Evolutionary conservation across 2,113 vertebrate genomes (phyloP).

Genomic region (Strix aluco): DNA sequence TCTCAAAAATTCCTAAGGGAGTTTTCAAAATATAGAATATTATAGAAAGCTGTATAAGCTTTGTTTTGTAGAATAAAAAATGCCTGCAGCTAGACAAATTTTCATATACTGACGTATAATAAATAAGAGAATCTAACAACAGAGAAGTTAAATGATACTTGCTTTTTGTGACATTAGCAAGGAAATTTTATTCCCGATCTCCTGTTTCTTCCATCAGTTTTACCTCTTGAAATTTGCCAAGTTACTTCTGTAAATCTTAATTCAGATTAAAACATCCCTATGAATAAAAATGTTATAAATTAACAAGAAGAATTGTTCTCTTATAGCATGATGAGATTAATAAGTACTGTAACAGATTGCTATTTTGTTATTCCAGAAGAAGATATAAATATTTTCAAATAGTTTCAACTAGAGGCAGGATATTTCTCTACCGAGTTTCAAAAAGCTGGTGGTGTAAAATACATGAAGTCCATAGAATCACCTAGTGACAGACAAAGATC

Average conservation of each 20-base stretch:
- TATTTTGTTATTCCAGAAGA: background rate
- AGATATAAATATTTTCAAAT: constrained; percentile 8
- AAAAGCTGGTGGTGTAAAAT: constrained; percentile 6
- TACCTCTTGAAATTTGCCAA: background rate
- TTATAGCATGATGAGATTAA: background rate
- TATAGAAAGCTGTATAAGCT: background rate
- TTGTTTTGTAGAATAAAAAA: background rate
- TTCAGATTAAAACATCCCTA: background rate
- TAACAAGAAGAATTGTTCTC: background rate
- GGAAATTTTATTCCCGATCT: background rate
- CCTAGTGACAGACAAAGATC: background rate
- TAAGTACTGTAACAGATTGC: background rate
- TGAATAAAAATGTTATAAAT: background rate
- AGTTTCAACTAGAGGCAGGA: background rate
- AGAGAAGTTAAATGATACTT: background rate
- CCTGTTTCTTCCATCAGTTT: background rate
- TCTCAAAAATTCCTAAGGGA: background rate
- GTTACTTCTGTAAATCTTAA: background rate
- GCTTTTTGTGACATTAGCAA: background rate
- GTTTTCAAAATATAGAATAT: background rate
- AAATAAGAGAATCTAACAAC: background rate
- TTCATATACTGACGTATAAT: background rate
- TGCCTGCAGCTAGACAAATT: background rate
- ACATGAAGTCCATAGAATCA: background rate
- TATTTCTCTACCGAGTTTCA: constrained; percentile 9